These are phyloP conservation scores for Melanchra persicariae DNA, from an alignment of 2,888 invertebrate genomes.

Conservation along the genomic window DNA sequence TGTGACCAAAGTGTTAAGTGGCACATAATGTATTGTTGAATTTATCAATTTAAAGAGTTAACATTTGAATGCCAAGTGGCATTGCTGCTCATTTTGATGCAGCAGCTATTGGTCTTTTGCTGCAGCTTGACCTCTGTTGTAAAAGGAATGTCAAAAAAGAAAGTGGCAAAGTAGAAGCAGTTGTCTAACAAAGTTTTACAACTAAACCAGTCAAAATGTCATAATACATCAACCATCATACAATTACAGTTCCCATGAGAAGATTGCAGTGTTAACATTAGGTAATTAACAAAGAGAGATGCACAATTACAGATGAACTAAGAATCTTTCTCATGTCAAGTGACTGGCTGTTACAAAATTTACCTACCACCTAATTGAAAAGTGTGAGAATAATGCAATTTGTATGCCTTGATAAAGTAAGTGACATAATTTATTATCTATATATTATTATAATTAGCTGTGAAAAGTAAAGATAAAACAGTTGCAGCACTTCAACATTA, in stretches of 20 bases:
- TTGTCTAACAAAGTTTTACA: not conserved
- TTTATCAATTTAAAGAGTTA: not conserved
- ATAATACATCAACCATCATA: slow-evolving; percentile 1
- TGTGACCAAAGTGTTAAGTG: not conserved
- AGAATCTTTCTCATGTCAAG: slow-evolving; percentile 46
- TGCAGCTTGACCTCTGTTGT: not conserved
- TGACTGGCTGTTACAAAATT: slow-evolving; percentile 31
- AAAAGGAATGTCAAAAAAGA: too few relatives aligned
- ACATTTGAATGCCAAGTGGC: not conserved
- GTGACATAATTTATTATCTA: too few relatives aligned
- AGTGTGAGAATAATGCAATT: slow-evolving; percentile 37
- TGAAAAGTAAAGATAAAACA: slow-evolving; percentile 17
- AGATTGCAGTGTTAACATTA: not conserved
- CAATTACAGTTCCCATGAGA: slow-evolving; percentile 37
- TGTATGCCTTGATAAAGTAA: not conserved
- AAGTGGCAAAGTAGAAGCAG: not conserved
- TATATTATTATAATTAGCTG: too few relatives aligned
- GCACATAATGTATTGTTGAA: not conserved
- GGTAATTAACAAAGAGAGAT: slow-evolving; percentile 32
- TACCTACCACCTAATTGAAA: slow-evolving; percentile 28
- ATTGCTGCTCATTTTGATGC: not conserved
- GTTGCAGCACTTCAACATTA: not conserved
- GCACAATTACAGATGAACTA: slow-evolving; percentile 20
- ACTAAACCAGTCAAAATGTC: not conserved
- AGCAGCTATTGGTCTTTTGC: not conserved